phyloP scores from a whole-genome alignment of 2,888 invertebrate genomes.

The Margaritifera margaritifera region DNA sequence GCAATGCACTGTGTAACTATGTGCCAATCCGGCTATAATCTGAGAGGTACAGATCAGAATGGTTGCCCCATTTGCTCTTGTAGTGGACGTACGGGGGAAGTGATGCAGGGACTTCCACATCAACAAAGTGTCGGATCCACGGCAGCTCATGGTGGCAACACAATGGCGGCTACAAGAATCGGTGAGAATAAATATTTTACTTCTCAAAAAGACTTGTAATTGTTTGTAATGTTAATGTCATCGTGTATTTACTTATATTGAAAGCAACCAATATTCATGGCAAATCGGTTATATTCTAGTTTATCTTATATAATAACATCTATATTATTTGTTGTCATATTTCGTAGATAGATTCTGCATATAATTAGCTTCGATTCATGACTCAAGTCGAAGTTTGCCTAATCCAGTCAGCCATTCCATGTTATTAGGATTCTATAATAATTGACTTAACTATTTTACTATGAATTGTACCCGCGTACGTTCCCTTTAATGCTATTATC shows the following conservation, averaged over 20 bases:
- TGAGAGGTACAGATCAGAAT: conserved; percentile 13
- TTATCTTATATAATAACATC: too few species aligned
- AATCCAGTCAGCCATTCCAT: too few species aligned
- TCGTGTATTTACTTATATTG: not conserved
- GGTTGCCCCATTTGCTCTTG: conserved; percentile 46
- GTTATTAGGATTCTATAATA: too few species aligned
- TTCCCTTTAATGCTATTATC: too few species aligned
- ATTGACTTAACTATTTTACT: too few species aligned
- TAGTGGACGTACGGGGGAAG: conserved; percentile 12
- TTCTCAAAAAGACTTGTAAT: not conserved
- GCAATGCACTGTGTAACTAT: conserved; percentile 40
- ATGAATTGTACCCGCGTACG: too few species aligned
- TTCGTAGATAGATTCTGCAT: too few species aligned
- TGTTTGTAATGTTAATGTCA: not conserved
- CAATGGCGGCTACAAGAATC: conserved; percentile 5
- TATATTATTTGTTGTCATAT: too few species aligned
- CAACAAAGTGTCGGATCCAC: conserved; percentile 17
- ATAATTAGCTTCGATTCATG: too few species aligned
- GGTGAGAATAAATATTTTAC: conserved; percentile 2
- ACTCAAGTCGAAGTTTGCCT: too few species aligned
- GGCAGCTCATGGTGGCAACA: conserved; percentile 1
- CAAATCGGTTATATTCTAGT: too few species aligned
- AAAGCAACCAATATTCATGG: too few species aligned
- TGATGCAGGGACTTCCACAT: conserved; percentile 27
- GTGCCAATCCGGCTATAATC: conserved; percentile 37